These are phyloP conservation scores for Garra rufa DNA, from an alignment of 2,113 vertebrate species.

Conservation along the genomic window DNA sequence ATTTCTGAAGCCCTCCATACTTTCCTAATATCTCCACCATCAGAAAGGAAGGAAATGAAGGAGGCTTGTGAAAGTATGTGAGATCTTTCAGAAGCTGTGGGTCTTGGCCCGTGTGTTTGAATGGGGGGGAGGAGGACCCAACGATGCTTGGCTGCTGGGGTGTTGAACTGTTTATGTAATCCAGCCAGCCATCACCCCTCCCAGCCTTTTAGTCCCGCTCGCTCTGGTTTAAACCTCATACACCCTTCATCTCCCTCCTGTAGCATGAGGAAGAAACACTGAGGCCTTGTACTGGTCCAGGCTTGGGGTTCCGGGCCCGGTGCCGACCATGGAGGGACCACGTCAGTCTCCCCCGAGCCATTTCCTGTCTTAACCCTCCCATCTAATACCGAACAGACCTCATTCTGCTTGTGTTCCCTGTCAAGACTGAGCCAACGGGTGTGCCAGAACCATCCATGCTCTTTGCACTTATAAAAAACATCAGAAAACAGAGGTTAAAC, in stretches of 20 bases:
- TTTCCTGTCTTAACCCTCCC: conserved; percentile 77
- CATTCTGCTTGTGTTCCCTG: conserved; percentile 63
- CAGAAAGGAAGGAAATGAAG: conserved; percentile 46
- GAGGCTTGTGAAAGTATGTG: conserved; percentile 17
- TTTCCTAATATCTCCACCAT: not conserved
- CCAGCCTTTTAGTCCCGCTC: conserved; percentile 27
- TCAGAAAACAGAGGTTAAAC: conserved; percentile 29
- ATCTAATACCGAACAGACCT: conserved; percentile 79
- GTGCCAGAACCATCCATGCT: conserved; percentile 49
- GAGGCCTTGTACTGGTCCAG: conserved; percentile 57
- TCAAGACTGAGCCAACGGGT: conserved; percentile 42
- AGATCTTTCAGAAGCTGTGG: conserved; percentile 28
- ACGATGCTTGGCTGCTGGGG: conserved; percentile 45
- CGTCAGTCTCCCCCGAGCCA: conserved; percentile 66
- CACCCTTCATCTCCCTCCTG: conserved; percentile 25
- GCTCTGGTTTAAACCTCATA: conserved; percentile 55
- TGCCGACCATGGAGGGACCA: conserved; percentile 55
- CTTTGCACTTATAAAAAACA: conserved; percentile 40
- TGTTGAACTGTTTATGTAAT: conserved; percentile 68
- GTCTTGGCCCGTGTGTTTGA: conserved; percentile 29
- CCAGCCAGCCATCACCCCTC: conserved; percentile 48
- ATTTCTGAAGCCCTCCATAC: not conserved
- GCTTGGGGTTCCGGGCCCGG: conserved; percentile 40
- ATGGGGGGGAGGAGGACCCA: not conserved
- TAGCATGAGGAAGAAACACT: conserved; percentile 55